Evolutionary conservation across 2,888 invertebrate genomes (phyloP), one percentile per base, ranked within the genome.

Genomic region (Caenorhabditis sp.): DNA sequence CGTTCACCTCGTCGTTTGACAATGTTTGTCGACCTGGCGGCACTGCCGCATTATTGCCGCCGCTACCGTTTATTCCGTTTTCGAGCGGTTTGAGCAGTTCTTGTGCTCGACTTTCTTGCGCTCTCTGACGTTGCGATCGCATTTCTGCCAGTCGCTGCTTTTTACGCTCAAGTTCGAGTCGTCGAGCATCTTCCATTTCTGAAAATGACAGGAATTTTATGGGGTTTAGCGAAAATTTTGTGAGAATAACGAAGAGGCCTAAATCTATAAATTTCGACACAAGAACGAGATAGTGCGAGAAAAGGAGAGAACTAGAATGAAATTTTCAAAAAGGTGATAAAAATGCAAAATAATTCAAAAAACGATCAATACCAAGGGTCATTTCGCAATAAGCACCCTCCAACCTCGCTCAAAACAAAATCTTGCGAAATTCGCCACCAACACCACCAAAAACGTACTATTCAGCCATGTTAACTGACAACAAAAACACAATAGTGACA

Each of bases 81-180:
- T 60, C 57, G 2, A 23, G 21, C 3, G 62, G 43, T 23, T 57
- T 63, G 50, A 79, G 67, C 37, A 79, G 53, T 51, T 73, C 66
- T 24, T 69, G 63, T 14, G 58, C 72, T 8, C 78, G 66, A 37
- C 60, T 59, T 17, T 76, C 76, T 21, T 73, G 63, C 23, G 51
- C 50, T 10, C 58, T 64, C 24, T 62, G 64, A 17, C 76, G 74
- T 1, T 69, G 66, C 23, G 76, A 77, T 14, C 69, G 65, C 37
- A 75, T 21, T 62, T 78, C 79, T 23, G 84, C 84, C 62, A 84
- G 51, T 51, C 64, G 67, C 65, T 80, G 79, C 76, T 81, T 80
- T 62, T 83, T 83, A 1, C 78, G 72, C 62, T 83, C 81, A 69
- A 83, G 61, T 61, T 83, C 81, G 57, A 64, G 64, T 27, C 62